phyloP scores from a whole-genome alignment of 2,113 vertebrate species.

The Lepidothrix coronata region DNA sequence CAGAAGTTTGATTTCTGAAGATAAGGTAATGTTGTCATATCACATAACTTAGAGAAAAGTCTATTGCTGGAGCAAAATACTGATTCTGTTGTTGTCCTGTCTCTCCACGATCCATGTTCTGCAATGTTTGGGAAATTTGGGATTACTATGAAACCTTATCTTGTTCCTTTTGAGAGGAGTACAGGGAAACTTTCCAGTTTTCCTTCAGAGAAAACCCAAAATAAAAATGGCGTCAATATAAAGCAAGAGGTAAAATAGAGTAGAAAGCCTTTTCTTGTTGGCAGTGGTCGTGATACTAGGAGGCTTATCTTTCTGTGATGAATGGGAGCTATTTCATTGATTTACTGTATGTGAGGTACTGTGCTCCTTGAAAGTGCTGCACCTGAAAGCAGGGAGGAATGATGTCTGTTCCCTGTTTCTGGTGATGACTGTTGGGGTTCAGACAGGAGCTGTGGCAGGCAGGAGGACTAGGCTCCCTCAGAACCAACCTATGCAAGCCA shows the following conservation, averaged over 20 bases:
- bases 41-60: not conserved
- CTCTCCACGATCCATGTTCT: not conserved
- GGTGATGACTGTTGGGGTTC: not conserved
- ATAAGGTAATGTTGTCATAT: not conserved
- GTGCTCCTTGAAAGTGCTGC: not conserved
- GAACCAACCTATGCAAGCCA: fast-evolving
- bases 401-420: not conserved
- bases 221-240: not conserved
- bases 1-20: not conserved
- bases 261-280: not conserved
- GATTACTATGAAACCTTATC: not conserved
- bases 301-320: not conserved
- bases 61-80: not conserved
- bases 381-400: not conserved
- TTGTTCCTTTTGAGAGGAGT: not conserved
- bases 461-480: not conserved
- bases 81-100: not conserved
- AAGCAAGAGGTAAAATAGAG: not conserved
- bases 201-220: not conserved
- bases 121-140: not conserved
- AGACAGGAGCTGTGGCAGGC: fast-evolving
- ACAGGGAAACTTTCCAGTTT: not conserved
- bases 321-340: not conserved
- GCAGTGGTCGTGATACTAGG: not conserved
- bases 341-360: fast-evolving